These are phyloP conservation scores for Plodia interpunctella DNA, from an alignment of 1,140 invertebrate species.

Conservation along the genomic window DNA sequence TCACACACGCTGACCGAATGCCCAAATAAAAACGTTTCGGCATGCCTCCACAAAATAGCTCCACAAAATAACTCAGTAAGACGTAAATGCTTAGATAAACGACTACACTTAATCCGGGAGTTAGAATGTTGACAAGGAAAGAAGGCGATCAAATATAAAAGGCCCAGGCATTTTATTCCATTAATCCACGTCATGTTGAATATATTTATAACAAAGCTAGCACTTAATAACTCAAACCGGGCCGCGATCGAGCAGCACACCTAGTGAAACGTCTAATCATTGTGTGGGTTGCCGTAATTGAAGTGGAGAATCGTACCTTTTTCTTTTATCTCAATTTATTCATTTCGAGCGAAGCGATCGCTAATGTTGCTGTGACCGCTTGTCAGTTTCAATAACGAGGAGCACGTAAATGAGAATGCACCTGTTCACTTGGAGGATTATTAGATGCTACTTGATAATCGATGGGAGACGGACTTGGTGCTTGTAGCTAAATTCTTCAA, in stretches of 20 bases:
- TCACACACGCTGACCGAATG: constrained; percentile 28
- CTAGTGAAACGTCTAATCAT: constrained; percentile 67
- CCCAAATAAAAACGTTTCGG: constrained; percentile 38
- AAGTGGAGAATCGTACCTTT: constrained; percentile 55
- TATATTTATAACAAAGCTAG: constrained; percentile 67
- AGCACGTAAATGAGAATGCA: constrained; percentile 41
- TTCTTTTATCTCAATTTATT: constrained; percentile 74
- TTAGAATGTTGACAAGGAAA: constrained; percentile 64
- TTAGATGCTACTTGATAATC: constrained; percentile 1
- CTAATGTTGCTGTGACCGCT: constrained; percentile 68
- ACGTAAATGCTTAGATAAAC: constrained; percentile 58
- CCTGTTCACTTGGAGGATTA: constrained; percentile 34
- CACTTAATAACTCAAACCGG: constrained; percentile 59
- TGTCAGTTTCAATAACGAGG: constrained; percentile 65
- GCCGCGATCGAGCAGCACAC: constrained; percentile 36
- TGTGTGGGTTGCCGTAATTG: constrained; percentile 70
- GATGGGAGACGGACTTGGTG: not conserved
- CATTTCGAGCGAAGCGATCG: constrained; percentile 50
- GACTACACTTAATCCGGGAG: constrained; percentile 61
- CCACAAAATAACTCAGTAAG: constrained; percentile 46
- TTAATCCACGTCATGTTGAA: constrained; percentile 65
- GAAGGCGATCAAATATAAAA: constrained; percentile 57
- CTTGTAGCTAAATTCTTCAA: not conserved
- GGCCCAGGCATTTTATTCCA: constrained; percentile 50
- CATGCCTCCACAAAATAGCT: constrained; percentile 31